Evolutionary conservation across 1,140 invertebrate species (phyloP).

Genomic region (Littorina saxatilis): DNA sequence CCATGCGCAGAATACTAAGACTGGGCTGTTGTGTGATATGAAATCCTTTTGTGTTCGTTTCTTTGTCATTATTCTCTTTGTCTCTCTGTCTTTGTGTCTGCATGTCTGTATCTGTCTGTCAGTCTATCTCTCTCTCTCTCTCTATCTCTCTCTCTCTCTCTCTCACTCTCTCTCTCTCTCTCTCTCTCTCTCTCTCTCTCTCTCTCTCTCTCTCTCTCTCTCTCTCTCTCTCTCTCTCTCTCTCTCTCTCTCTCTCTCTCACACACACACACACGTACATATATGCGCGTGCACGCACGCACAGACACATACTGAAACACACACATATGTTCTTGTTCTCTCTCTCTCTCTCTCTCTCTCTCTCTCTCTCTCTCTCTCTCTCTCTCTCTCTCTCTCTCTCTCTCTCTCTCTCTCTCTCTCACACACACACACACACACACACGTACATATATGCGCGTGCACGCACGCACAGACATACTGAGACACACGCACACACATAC

Average conservation of each 20-base stretch:
- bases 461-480: no score
- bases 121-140: background rate
- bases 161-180: background rate
- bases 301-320: background rate
- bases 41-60: no score
- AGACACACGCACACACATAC: no score
- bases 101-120: background rate
- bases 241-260: background rate
- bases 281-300: background rate
- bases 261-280: no score
- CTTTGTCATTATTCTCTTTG: background rate
- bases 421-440: constrained; percentile 5
- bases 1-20: no score
- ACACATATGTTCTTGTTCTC: no score
- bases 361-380: background rate
- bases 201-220: background rate
- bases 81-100: background rate
- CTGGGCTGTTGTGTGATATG: no score
- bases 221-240: background rate
- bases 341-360: background rate
- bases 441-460: background rate
- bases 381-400: background rate
- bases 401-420: background rate
- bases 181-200: background rate
- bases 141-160: no score